Percentiles rank a stretch among this genome's conserved stretches.
Evolutionary conservation across 2,113 vertebrate species (phyloP).

Genomic region (Uria lomvia): DNA sequence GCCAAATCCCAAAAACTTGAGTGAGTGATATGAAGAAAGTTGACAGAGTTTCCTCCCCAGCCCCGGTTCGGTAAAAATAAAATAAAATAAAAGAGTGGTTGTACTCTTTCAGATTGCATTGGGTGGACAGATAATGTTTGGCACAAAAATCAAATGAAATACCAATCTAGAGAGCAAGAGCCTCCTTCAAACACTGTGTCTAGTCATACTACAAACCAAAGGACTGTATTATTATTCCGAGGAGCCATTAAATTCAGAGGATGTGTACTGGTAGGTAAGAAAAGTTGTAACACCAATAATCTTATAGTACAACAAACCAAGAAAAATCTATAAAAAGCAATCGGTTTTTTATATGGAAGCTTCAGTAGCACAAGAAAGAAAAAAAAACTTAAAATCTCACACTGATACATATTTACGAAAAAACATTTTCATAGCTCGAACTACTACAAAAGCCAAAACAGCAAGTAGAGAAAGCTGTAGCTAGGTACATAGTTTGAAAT

Average conservation of each 20-base stretch:
- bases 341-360: background rate
- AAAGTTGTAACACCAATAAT: background rate
- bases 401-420: background rate
- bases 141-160: background rate
- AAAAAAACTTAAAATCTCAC: background rate
- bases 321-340: background rate
- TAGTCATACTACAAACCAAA: background rate
- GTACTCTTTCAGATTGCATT: background rate
- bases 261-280: background rate
- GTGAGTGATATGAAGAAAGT: background rate
- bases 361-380: background rate
- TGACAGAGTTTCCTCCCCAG: background rate
- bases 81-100: accelerated
- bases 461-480: background rate
- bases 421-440: background rate
- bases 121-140: background rate
- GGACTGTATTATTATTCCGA: background rate
- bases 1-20: background rate
- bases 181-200: background rate
- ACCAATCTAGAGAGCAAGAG: background rate
- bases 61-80: background rate
- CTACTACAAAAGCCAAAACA: background rate
- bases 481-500: background rate
- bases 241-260: background rate
- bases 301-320: background rate